Evolutionary conservation across 2,888 invertebrate species (phyloP).

Genomic region (Andrena haemorrhoa): DNA sequence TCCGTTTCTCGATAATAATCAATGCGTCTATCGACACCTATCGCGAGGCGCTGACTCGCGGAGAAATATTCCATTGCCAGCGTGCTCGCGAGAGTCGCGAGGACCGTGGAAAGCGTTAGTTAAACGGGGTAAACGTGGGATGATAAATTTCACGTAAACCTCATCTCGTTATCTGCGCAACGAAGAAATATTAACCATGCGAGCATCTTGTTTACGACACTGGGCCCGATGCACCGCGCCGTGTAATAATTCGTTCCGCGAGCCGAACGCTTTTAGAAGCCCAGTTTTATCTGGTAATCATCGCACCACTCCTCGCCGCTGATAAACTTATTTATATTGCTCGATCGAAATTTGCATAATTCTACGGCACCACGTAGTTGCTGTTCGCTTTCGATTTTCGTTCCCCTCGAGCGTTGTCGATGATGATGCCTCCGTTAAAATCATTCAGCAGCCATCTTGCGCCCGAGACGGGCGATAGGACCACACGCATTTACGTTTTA

Average conservation of each 20-base stretch:
- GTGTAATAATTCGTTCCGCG: constrained; percentile 31
- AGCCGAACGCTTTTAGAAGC: constrained; percentile 10
- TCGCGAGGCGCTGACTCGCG: not conserved
- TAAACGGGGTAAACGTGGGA: constrained; percentile 37
- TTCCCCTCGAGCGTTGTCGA: not conserved
- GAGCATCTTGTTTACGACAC: constrained; percentile 51
- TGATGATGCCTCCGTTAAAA: not conserved
- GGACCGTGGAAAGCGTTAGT: constrained; percentile 32
- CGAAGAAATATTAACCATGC: constrained; percentile 53
- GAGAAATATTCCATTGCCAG: constrained; percentile 18
- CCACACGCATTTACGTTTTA: too few species aligned
- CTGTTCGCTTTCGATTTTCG: not conserved
- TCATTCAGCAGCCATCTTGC: too few species aligned
- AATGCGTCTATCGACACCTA: constrained; percentile 27
- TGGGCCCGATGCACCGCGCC: constrained; percentile 6
- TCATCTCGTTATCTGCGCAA: constrained; percentile 53
- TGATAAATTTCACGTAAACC: constrained; percentile 55
- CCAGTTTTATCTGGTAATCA: constrained; percentile 41
- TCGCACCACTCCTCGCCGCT: constrained; percentile 49
- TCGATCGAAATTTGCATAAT: constrained; percentile 32
- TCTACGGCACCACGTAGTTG: not conserved
- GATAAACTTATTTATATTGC: constrained; percentile 42
- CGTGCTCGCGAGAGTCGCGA: not conserved
- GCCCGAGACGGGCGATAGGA: not conserved
- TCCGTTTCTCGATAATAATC: constrained; percentile 10